phyloP scores from a whole-genome alignment of 2,113 vertebrate genomes.

The Neolamprologus sp. region DNA sequence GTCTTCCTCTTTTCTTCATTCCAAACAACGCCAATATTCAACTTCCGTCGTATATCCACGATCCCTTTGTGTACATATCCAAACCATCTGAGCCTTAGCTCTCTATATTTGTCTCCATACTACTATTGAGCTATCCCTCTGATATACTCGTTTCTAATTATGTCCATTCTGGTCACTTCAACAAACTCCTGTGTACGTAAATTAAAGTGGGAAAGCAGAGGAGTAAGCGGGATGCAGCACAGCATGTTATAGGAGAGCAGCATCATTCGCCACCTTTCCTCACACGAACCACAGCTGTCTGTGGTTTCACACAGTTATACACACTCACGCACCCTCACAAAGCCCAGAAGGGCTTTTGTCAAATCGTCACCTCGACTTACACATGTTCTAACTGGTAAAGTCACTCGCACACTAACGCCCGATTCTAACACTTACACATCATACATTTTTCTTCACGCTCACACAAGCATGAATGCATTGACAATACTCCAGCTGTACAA shows the following conservation, averaged over 20 bases:
- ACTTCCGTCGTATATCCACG: rapidly evolving
- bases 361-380: constrained; percentile 15
- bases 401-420: background rate
- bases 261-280: background rate
- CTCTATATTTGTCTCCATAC: background rate
- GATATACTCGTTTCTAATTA: background rate
- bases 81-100: background rate
- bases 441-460: constrained; percentile 1
- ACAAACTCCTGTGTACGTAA: background rate
- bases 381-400: constrained; percentile 23
- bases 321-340: background rate
- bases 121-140: rapidly evolving
- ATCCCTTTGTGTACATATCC: background rate
- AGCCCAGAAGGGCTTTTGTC: constrained; percentile 17
- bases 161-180: background rate
- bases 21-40: background rate
- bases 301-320: constrained; percentile 2
- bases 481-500: background rate
- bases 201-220: background rate
- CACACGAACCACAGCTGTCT: constrained; percentile 6
- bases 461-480: background rate
- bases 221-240: background rate
- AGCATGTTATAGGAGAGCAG: background rate
- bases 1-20: background rate
- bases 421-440: constrained; percentile 2